phyloP scores from a whole-genome alignment of 2,888 invertebrate genomes.

The Amorpha juglandis region DNA sequence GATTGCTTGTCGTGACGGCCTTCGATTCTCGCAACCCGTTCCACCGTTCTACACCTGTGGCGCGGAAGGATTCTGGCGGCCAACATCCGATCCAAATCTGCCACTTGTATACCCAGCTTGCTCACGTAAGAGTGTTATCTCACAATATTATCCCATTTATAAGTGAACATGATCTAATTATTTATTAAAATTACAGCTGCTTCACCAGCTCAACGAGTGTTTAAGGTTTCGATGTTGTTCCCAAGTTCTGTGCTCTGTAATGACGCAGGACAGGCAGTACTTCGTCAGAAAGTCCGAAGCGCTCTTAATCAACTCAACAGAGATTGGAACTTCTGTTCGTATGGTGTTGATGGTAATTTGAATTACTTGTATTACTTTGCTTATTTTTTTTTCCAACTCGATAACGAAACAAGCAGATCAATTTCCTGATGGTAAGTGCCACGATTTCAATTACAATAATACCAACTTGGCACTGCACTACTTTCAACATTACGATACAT shows the following conservation, averaged over 20 bases:
- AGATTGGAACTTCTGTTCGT: constrained; percentile 98
- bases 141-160: constrained; percentile 14
- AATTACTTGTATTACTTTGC: constrained; percentile 14
- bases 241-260: constrained; percentile 98
- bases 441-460: no score
- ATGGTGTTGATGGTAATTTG: constrained; percentile 89
- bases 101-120: constrained; percentile 96
- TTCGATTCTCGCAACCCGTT: constrained; percentile 95
- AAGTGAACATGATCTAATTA: background rate
- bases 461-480: no score
- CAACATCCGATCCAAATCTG: constrained; percentile 90
- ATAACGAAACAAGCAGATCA: no score
- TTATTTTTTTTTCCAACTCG: background rate
- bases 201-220: constrained; percentile 96
- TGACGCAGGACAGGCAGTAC: constrained; percentile 96
- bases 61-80: constrained; percentile 99
- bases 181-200: constrained; percentile 83
- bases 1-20: constrained; percentile 93
- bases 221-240: constrained; percentile 96
- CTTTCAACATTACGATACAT: no score
- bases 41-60: constrained; percentile 99
- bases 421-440: no score
- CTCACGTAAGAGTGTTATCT: constrained; percentile 86
- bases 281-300: constrained; percentile 93
- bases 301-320: constrained; percentile 96